These are phyloP conservation scores for Corvus hawaiiensis DNA, from an alignment of 2,113 vertebrate species.

Conservation along the genomic window DNA sequence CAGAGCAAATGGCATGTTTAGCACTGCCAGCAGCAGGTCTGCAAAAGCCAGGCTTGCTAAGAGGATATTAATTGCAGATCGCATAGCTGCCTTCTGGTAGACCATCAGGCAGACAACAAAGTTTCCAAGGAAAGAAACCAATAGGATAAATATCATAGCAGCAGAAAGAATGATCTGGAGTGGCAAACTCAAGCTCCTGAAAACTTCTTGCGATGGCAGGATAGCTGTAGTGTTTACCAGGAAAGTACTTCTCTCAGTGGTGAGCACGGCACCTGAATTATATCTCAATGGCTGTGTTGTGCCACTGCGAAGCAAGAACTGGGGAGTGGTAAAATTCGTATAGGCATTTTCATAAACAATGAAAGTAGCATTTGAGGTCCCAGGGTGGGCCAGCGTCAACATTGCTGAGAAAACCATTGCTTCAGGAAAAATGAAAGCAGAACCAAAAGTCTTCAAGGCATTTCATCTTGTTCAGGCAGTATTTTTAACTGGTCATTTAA, in stretches of 20 bases:
- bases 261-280: constrained; percentile 59
- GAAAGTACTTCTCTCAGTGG: constrained; percentile 63
- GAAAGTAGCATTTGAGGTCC: constrained; percentile 73
- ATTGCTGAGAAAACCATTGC: constrained; percentile 81
- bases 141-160: constrained; percentile 84
- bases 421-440: constrained; percentile 40
- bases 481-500: constrained; percentile 29
- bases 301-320: constrained; percentile 63
- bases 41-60: constrained; percentile 94
- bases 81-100: constrained; percentile 96
- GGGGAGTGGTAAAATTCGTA: constrained; percentile 73
- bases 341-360: constrained; percentile 76
- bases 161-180: constrained; percentile 90
- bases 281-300: constrained; percentile 64
- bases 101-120: constrained; percentile 98
- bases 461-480: constrained; percentile 53
- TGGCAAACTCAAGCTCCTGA: constrained; percentile 78
- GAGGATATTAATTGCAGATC: constrained; percentile 98
- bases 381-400: constrained; percentile 68
- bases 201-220: constrained; percentile 59
- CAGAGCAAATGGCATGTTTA: constrained; percentile 95
- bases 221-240: constrained; percentile 62
- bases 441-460: constrained; percentile 54
- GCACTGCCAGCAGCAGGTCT: constrained; percentile 92
- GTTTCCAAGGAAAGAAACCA: constrained; percentile 90